These are phyloP conservation scores for Oncopodura yosiiana DNA, from an alignment of 1,140 invertebrate species.

Conservation along the genomic window DNA sequence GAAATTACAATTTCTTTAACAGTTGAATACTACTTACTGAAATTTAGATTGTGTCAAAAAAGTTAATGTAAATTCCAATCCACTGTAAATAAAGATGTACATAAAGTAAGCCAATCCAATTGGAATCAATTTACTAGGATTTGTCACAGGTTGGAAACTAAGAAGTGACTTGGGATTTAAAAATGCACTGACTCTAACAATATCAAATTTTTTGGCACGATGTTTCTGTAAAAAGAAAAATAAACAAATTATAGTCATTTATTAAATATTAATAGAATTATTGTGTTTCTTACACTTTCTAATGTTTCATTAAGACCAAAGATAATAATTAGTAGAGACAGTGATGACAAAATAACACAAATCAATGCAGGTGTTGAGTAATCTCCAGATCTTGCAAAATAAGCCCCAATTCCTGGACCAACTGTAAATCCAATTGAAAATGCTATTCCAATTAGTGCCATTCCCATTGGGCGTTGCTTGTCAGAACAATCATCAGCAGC, in stretches of 20 bases:
- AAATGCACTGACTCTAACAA: slow-evolving; percentile 57
- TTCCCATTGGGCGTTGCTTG: slow-evolving; percentile 76
- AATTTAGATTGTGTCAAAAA: slow-evolving; percentile 93
- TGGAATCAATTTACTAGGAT: slow-evolving; percentile 52
- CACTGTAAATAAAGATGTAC: slow-evolving; percentile 94
- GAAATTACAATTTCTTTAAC: not conserved
- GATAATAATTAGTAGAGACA: slow-evolving; percentile 67
- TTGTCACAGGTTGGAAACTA: slow-evolving; percentile 47
- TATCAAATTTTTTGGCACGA: slow-evolving; percentile 42
- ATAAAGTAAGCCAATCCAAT: slow-evolving; percentile 84
- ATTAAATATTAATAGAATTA: not conserved
- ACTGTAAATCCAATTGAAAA: slow-evolving; percentile 96
- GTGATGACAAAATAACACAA: slow-evolving; percentile 63
- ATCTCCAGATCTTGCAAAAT: slow-evolving; percentile 61
- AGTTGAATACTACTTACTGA: slow-evolving; percentile 37
- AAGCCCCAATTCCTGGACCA: slow-evolving; percentile 82
- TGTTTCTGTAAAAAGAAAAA: slow-evolving; percentile 50
- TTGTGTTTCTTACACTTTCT: slow-evolving; percentile 48
- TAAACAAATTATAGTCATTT: not conserved
- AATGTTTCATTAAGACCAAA: slow-evolving; percentile 79
- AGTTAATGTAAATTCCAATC: slow-evolving; percentile 93
- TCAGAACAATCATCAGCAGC: slow-evolving; percentile 82
- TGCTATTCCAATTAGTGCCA: slow-evolving; percentile 93
- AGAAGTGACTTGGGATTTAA: slow-evolving; percentile 58
- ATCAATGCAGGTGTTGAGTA: slow-evolving; percentile 77